Evolutionary conservation across 2,113 vertebrate species (phyloP).

Genomic region (Micronycteris hirsuta): DNA sequence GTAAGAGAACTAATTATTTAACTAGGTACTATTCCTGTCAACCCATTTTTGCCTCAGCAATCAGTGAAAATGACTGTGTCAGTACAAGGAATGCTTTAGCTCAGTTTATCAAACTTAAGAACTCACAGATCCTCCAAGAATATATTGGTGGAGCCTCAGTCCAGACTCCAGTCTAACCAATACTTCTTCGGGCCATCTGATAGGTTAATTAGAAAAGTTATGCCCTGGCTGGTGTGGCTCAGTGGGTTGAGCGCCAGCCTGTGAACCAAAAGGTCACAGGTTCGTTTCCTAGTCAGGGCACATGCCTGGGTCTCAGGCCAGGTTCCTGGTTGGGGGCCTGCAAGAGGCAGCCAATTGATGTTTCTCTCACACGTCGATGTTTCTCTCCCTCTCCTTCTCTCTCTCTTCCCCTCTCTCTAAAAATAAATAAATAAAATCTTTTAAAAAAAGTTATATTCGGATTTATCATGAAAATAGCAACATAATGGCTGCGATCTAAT

Average conservation of each 20-base stretch:
- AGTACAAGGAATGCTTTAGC: not conserved
- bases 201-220: not conserved
- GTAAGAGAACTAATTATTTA: constrained; percentile 36
- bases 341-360: too few species aligned
- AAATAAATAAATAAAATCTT: too few species aligned
- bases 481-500: not conserved
- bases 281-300: too few species aligned
- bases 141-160: not conserved
- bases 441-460: not conserved
- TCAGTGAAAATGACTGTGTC: not conserved
- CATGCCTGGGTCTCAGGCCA: too few species aligned
- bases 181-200: not conserved
- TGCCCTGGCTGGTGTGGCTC: too few species aligned
- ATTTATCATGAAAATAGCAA: not conserved
- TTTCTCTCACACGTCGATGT: too few species aligned
- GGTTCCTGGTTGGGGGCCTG: too few species aligned
- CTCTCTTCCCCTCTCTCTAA: too few species aligned
- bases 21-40: not conserved
- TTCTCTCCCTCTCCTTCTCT: too few species aligned
- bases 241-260: too few species aligned
- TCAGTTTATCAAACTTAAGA: not conserved
- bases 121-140: not conserved
- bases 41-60: not conserved
- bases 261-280: too few species aligned
- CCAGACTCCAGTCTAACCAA: not conserved